phyloP scores from a whole-genome alignment of 2,113 vertebrate genomes.

The Syrrhaptes paradoxus region DNA sequence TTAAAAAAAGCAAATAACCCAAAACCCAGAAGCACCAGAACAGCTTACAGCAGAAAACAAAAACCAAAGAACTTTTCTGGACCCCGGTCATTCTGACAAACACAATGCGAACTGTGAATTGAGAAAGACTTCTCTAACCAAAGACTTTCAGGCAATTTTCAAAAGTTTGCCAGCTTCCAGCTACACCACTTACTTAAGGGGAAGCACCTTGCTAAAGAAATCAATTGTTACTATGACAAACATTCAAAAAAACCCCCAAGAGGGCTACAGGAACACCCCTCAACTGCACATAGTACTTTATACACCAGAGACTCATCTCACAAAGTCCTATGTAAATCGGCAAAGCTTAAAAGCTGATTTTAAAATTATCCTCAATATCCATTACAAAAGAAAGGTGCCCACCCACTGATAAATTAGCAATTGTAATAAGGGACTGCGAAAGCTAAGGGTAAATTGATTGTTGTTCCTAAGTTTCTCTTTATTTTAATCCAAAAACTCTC shows the following conservation, averaged over 20 bases:
- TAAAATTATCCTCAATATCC: constrained; percentile 56
- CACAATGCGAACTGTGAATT: background rate
- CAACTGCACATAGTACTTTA: background rate
- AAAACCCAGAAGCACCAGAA: background rate
- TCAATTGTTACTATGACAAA: background rate
- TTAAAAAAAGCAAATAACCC: background rate
- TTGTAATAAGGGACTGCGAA: constrained; percentile 33
- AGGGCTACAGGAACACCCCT: background rate
- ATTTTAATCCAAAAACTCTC: constrained; percentile 50
- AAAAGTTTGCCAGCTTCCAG: background rate
- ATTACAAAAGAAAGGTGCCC: constrained; percentile 62
- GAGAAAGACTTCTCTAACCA: background rate
- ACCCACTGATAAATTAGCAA: constrained; percentile 34
- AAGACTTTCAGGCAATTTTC: background rate
- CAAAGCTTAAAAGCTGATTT: constrained; percentile 48
- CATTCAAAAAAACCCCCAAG: background rate
- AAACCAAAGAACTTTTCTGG: background rate
- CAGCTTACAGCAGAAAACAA: background rate
- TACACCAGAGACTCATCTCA: background rate
- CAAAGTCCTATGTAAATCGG: constrained; percentile 50
- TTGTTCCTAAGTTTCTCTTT: constrained; percentile 28
- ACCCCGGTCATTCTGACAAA: background rate
- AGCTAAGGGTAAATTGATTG: constrained; percentile 28
- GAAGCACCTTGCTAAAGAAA: background rate
- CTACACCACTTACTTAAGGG: background rate